Evolutionary conservation across 1,140 invertebrate genomes (phyloP).

Genomic region (Drosophila repleta): DNA sequence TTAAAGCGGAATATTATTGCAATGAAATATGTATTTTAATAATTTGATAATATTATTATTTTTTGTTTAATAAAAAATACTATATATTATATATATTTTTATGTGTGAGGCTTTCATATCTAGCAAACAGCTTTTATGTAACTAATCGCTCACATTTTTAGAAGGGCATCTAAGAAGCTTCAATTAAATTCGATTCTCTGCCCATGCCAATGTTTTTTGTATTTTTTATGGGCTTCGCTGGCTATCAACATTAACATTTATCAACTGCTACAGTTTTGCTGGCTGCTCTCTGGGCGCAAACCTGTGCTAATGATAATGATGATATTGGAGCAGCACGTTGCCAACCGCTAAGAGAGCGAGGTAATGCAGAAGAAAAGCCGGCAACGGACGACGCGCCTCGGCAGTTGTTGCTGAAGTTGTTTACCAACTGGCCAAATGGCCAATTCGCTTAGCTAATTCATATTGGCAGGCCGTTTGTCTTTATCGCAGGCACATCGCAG

Average conservation of each 20-base stretch:
- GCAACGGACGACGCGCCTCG: conserved; percentile 3
- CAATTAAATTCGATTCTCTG: conserved; percentile 14
- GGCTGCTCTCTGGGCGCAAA: conserved; percentile 52
- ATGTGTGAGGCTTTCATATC: too few relatives aligned
- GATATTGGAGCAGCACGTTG: conserved; percentile 58
- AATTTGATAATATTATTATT: background rate
- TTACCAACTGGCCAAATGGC: conserved; percentile 77
- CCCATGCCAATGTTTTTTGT: background rate
- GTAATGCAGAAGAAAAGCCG: background rate
- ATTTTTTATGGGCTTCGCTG: conserved; percentile 44
- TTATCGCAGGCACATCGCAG: conserved; percentile 69
- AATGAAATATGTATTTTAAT: background rate
- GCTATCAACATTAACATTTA: conserved; percentile 81
- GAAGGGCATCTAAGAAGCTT: conserved; percentile 45
- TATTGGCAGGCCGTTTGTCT: conserved; percentile 80
- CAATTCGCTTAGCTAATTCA: conserved; percentile 81
- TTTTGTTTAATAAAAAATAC: too few relatives aligned
- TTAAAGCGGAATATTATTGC: background rate
- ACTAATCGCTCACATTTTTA: background rate
- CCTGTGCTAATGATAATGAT: conserved; percentile 79
- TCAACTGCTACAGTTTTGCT: conserved; percentile 76
- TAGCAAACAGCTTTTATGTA: too few relatives aligned
- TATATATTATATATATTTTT: too few relatives aligned
- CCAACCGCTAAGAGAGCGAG: conserved; percentile 6
- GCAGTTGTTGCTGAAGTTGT: conserved; percentile 49